Base-by-base conservation (phyloP, 2,888 invertebrate genomes). In the Sericinus montela region DNA sequence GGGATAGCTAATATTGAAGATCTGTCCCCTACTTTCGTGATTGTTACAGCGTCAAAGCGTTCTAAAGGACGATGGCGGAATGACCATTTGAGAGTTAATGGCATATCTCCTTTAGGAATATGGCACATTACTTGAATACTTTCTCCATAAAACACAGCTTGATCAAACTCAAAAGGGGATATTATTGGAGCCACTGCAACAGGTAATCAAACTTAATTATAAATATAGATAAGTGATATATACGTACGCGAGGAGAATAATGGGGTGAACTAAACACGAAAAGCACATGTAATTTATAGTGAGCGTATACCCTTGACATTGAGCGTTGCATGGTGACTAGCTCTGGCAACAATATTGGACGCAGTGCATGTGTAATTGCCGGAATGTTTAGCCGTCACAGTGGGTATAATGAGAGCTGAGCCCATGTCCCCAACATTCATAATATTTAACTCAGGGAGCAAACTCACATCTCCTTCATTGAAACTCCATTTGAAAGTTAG, bases 401-500 rank as follows among this genome's bases (percentile, higher is more conserved):
- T 90, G 63, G 93, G 93, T 67, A 95, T 92, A 71, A 90, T 93
- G 71, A 92, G 90, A 62, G 90, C 90, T 62, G 93, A 93, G 60
- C 93, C 91, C 72, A 91, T 89, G 72, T 91, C 91, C 62, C 91
- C 91, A 62, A 90, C 92, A 72, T 91, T 91, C 72, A 91, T 91
- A 57, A 93, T 91, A 77, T 91, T 90, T 67, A 92, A 84, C 70
- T 92, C 91, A 64, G 90, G 76, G 63, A 90, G 84, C 50, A 85
- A 79, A 82, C 87, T 84, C 86, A 87, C 84, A 63, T 88, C 89
- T 82, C 85, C 87, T 67, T 90, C 83, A 85, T 94, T 93, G 80
- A 94, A 92, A 60, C 88, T 91, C 95, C 96, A 96, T 49, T 91
- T 91, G 70, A 96, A 92, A 62, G 90, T 91, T 61, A 96, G 89